phyloP scores from a whole-genome alignment of 2,888 invertebrate species.

The Pantelozetes paolii region DNA sequence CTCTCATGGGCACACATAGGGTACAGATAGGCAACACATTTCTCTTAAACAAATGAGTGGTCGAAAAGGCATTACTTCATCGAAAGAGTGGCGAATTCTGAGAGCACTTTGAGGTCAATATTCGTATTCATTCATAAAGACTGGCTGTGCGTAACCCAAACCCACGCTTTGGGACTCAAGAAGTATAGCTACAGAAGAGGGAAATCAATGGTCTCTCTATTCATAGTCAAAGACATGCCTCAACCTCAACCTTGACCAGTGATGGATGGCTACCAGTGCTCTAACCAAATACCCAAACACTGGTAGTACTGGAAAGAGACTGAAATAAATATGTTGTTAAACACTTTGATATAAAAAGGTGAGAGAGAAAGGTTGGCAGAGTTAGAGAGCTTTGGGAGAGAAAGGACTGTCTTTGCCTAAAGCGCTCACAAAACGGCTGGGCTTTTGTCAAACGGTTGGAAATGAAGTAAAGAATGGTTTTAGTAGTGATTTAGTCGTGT shows the following conservation, averaged over 20 bases:
- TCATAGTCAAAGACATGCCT: background rate
- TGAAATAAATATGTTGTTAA: slow-evolving; percentile 30
- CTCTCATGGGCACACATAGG: background rate
- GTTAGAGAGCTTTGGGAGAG: background rate
- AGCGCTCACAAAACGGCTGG: background rate
- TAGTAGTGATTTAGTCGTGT: background rate
- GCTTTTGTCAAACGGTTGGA: background rate
- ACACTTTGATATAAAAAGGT: slow-evolving; percentile 33
- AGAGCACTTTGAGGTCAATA: slow-evolving; percentile 34
- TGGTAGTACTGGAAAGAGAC: background rate
- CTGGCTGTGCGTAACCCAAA: slow-evolving; percentile 26
- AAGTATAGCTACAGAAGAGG: background rate
- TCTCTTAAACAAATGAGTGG: slow-evolving; percentile 1
- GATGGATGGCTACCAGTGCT: slow-evolving; percentile 35
- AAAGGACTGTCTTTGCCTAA: background rate
- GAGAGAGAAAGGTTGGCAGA: slow-evolving; percentile 21
- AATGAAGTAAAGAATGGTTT: background rate
- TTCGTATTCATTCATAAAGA: slow-evolving; percentile 35
- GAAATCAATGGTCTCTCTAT: slow-evolving; percentile 23
- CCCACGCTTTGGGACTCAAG: slow-evolving; percentile 29
- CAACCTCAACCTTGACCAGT: slow-evolving; percentile 35
- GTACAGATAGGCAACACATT: background rate
- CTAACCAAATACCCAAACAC: slow-evolving; percentile 28
- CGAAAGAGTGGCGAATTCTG: slow-evolving; percentile 7
- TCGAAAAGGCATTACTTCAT: slow-evolving; percentile 11